These are phyloP conservation scores for Cotesia congregata DNA, from an alignment of 2,888 invertebrate species.

Conservation along the genomic window DNA sequence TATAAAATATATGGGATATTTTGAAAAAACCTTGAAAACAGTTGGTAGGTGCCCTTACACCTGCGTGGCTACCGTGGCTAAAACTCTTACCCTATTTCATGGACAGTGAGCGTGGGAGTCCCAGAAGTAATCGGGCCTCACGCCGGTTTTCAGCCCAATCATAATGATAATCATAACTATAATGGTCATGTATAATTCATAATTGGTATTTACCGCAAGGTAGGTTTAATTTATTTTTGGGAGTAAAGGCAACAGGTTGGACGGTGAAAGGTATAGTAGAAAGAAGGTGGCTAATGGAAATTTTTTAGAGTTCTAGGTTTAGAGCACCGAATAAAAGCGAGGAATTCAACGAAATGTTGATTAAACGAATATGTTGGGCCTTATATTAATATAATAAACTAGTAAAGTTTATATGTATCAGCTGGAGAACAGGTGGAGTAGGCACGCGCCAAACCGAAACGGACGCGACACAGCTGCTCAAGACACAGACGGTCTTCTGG, in stretches of 20 bases:
- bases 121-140: constrained; percentile 63
- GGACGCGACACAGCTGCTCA: constrained; percentile 60
- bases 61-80: constrained; percentile 48
- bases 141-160: constrained; percentile 46
- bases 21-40: not conserved
- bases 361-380: not conserved
- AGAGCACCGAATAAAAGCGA: too few species aligned
- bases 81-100: constrained; percentile 65
- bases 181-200: too few species aligned
- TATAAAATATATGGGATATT: too few species aligned
- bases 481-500: constrained; percentile 38
- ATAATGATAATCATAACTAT: not conserved
- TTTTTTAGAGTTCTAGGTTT: too few species aligned
- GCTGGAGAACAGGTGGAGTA: constrained; percentile 67
- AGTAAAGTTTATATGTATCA: constrained; percentile 52
- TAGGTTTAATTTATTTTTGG: not conserved
- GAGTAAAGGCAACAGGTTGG: not conserved
- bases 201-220: not conserved
- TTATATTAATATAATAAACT: not conserved
- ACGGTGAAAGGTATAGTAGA: not conserved
- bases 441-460: constrained; percentile 68
- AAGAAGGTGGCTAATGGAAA: too few species aligned
- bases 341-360: not conserved
- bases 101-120: constrained; percentile 67
- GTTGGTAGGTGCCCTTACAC: constrained; percentile 39